phyloP scores from a whole-genome alignment of 2,797 vertebrate species.

The Myripristis jacobus region DNA sequence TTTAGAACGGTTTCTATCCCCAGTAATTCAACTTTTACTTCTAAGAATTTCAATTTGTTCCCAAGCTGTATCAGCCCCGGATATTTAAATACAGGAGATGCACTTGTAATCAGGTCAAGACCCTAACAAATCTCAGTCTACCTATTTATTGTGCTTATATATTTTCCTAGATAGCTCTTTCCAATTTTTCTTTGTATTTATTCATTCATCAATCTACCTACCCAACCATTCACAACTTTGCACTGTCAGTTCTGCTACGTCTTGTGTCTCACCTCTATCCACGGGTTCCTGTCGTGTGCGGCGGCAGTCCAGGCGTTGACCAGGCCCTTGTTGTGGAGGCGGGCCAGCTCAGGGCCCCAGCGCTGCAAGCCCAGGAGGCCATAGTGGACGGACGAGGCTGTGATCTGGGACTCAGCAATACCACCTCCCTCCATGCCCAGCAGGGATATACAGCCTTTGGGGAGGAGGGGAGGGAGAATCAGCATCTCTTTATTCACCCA shows the following conservation, averaged over 20 bases:
- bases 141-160: neutral
- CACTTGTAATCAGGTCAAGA: neutral
- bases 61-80: neutral
- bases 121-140: neutral
- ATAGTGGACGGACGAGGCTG: constrained; percentile 89
- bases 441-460: constrained; percentile 86
- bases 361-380: constrained; percentile 93
- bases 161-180: too few relatives aligned
- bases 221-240: neutral
- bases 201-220: neutral
- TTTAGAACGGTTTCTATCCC: too few relatives aligned
- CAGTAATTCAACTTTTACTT: neutral
- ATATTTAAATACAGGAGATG: neutral
- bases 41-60: neutral
- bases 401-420: constrained; percentile 90
- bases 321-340: constrained; percentile 91
- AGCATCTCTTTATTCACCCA: neutral
- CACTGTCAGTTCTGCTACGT: neutral
- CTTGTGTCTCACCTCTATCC: constrained; percentile 89
- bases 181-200: neutral
- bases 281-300: constrained; percentile 91
- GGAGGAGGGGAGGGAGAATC: neutral
- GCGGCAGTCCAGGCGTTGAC: constrained; percentile 98
- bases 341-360: constrained; percentile 92
- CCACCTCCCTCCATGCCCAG: constrained; percentile 94